phyloP scores from a whole-genome alignment of 2,113 vertebrate species.

The Atrichornis clamosus region DNA sequence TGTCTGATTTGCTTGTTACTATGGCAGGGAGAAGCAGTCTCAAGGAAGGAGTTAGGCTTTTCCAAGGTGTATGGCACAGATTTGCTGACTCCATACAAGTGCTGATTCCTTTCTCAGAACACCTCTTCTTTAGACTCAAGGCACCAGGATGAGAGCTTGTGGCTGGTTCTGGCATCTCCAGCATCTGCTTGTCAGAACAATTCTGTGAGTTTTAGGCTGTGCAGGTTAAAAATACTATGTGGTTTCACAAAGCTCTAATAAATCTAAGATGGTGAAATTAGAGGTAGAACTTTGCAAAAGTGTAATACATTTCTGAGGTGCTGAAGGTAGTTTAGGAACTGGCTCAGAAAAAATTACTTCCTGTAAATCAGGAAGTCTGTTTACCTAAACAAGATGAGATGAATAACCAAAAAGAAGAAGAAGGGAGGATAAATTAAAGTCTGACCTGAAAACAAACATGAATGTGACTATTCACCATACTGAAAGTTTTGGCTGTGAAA shows the following conservation, averaged over 20 bases:
- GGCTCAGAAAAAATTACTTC: not conserved
- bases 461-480: not conserved
- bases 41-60: not conserved
- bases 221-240: not conserved
- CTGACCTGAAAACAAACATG: not conserved
- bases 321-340: not conserved
- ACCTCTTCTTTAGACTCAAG: not conserved
- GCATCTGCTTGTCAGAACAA: not conserved
- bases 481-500: not conserved
- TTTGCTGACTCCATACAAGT: not conserved
- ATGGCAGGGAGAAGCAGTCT: not conserved
- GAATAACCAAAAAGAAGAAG: not conserved
- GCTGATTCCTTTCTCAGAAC: not conserved
- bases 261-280: not conserved
- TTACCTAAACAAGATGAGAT: not conserved
- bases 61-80: not conserved
- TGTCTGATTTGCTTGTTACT: not conserved
- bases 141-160: not conserved
- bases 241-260: not conserved
- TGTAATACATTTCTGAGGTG: not conserved
- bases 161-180: not conserved
- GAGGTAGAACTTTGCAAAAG: not conserved
- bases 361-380: not conserved
- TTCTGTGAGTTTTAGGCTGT: not conserved
- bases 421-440: not conserved